phyloP scores from a whole-genome alignment of 2,113 vertebrate genomes.

The Chaetodon trifascialis region DNA sequence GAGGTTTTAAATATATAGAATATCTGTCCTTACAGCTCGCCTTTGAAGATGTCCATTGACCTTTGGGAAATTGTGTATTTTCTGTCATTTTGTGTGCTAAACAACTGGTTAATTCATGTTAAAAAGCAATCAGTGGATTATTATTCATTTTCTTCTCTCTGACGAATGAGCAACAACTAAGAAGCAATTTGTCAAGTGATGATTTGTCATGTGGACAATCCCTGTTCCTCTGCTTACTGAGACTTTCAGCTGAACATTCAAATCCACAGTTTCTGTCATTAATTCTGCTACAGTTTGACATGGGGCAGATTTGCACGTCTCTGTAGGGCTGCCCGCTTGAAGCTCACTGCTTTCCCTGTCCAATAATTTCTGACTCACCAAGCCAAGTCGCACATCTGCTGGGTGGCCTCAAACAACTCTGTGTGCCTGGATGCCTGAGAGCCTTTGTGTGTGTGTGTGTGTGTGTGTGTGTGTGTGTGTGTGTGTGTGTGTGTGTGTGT shows the following conservation, averaged over 20 bases:
- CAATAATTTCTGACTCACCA: conserved; percentile 50
- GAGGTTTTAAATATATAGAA: not conserved
- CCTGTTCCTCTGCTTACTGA: conserved; percentile 4
- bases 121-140: not conserved
- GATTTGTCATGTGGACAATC: conserved; percentile 9
- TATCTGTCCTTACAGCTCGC: not conserved
- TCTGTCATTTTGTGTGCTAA: not conserved
- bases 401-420: conserved; percentile 48
- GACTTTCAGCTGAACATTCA: conserved; percentile 21
- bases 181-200: not conserved
- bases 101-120: not conserved
- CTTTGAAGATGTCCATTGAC: not conserved
- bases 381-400: conserved; percentile 71
- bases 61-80: not conserved
- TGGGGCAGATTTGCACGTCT: conserved; percentile 46
- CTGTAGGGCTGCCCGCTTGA: conserved; percentile 31
- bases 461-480: conserved; percentile 28
- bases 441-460: conserved; percentile 21
- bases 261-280: conserved; percentile 40
- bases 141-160: not conserved
- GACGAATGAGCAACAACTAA: not conserved
- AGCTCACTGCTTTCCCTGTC: conserved; percentile 45
- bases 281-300: conserved; percentile 61
- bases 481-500: conserved; percentile 40
- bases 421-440: conserved; percentile 18